A percentile compares a stretch with the other conserved stretches of the same genome.
phyloP scores from a whole-genome alignment of 2,113 vertebrate genomes.

The Lasiurus borealis region DNA sequence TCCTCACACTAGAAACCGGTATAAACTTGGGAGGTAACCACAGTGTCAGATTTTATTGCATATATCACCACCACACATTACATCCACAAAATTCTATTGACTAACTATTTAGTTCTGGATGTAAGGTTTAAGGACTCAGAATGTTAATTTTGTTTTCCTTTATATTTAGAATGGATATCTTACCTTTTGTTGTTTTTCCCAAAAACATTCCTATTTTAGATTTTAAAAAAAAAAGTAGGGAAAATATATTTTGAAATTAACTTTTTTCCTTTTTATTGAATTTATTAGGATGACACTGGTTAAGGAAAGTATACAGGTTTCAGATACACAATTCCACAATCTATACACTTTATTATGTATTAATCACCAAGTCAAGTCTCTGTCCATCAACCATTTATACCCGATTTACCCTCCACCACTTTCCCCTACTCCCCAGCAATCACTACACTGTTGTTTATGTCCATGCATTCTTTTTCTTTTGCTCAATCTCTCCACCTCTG shows the following conservation, averaged over 20 bases:
- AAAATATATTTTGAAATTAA: background rate
- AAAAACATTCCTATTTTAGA: background rate
- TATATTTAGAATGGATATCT: background rate
- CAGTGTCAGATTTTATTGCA: background rate
- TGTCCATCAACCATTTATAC: background rate
- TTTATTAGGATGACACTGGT: background rate
- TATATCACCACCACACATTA: background rate
- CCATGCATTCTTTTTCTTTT: background rate
- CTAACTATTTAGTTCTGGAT: background rate
- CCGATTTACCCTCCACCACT: background rate
- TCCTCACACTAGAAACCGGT: background rate
- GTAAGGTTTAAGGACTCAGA: background rate
- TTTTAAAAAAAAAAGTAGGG: background rate
- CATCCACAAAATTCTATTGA: background rate
- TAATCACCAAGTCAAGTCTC: background rate
- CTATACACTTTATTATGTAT: background rate
- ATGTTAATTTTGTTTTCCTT: background rate
- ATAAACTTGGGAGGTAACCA: background rate
- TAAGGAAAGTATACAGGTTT: background rate
- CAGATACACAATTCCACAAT: background rate
- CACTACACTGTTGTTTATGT: background rate
- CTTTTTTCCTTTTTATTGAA: background rate
- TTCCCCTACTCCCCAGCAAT: background rate
- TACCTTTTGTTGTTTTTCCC: background rate
- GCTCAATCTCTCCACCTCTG: background rate